phyloP scores from a whole-genome alignment of 2,797 vertebrate species.

The Parotocinclus haroldoi region DNA sequence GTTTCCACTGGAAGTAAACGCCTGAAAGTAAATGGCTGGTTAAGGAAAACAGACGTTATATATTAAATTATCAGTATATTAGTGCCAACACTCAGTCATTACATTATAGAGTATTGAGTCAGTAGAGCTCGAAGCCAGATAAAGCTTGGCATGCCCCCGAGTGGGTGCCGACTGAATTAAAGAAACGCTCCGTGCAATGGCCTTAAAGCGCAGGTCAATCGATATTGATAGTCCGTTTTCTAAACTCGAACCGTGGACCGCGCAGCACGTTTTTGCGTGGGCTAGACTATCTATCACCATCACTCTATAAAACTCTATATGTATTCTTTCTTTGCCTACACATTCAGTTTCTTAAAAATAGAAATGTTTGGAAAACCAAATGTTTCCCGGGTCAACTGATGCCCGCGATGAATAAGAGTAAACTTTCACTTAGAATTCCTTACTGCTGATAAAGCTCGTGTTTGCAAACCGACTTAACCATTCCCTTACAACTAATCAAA shows the following conservation, averaged over 20 bases:
- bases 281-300: background rate
- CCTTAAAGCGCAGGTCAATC: constrained; percentile 75
- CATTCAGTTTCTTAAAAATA: background rate
- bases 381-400: background rate
- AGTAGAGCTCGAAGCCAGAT: constrained; percentile 65
- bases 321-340: background rate
- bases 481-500: too few relatives aligned
- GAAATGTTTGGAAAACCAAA: background rate
- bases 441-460: background rate
- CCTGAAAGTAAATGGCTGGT: constrained; percentile 63
- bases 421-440: background rate
- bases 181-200: constrained; percentile 78
- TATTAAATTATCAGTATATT: constrained; percentile 87
- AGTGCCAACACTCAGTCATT: constrained; percentile 83
- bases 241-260: constrained; percentile 72
- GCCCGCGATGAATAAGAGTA: background rate
- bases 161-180: constrained; percentile 68
- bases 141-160: constrained; percentile 65
- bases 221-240: constrained; percentile 73
- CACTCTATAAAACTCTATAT: background rate
- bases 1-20: constrained; percentile 71
- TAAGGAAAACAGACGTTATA: constrained; percentile 72
- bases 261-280: constrained; percentile 6
- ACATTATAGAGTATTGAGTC: constrained; percentile 76
- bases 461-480: too few relatives aligned